A percentile compares a stretch with the other conserved stretches of the same genome.
Conservation (phyloP, 2,888 invertebrate genomes). For the Tenthredo notha region DNA sequence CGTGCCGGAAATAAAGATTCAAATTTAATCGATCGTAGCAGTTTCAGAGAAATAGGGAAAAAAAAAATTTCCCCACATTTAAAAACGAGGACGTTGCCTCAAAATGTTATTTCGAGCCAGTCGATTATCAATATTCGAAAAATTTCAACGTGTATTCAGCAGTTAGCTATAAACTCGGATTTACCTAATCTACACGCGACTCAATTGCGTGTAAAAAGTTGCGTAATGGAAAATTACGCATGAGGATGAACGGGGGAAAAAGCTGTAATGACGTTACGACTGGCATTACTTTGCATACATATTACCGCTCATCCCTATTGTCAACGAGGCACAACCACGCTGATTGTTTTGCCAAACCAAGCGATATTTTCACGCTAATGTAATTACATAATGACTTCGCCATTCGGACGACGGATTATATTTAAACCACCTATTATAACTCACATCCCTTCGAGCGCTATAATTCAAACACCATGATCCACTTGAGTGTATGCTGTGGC, state of each 20-base stretch:
- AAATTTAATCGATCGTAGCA: conserved; percentile 7
- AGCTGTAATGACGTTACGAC: background rate
- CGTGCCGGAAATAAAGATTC: background rate
- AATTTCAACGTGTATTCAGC: background rate
- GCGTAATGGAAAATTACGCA: conserved; percentile 3
- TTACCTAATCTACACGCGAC: background rate
- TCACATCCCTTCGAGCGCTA: background rate
- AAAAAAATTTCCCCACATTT: no score
- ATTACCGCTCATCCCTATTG: conserved; percentile 18
- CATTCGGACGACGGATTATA: conserved; percentile 8
- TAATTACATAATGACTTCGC: background rate
- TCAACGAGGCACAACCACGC: conserved; percentile 14
- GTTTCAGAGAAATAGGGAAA: no score
- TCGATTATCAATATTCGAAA: background rate
- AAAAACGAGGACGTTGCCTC: background rate
- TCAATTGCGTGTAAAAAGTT: conserved; percentile 19
- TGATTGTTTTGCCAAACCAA: conserved; percentile 27
- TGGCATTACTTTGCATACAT: conserved; percentile 27
- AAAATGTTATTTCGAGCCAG: background rate
- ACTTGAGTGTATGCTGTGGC: background rate
- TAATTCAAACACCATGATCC: background rate
- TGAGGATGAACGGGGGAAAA: background rate
- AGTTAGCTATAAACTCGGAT: background rate
- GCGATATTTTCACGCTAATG: conserved; percentile 19
- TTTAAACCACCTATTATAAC: background rate